Conservation (phyloP, 2,797 vertebrate genomes). For the Sebastes itinus region DNA sequence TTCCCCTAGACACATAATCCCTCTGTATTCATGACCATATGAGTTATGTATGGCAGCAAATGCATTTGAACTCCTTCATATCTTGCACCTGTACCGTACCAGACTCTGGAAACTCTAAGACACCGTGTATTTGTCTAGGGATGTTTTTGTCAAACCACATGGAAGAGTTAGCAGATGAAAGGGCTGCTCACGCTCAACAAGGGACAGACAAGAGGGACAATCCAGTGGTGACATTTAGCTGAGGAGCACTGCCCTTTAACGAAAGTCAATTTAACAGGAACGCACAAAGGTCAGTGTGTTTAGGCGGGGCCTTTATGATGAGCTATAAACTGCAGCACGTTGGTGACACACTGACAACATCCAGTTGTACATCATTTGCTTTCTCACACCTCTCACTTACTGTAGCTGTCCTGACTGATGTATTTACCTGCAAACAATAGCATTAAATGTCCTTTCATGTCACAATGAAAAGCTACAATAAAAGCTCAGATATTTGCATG, state of each 20-base stretch:
- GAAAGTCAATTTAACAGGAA: conserved; percentile 74
- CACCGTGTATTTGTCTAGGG: conserved; percentile 1
- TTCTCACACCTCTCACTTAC: not conserved
- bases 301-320: conserved; percentile 44
- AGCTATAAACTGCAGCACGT: conserved; percentile 33
- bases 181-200: conserved; percentile 48
- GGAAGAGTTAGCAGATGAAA: conserved; percentile 41
- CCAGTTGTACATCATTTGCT: not conserved
- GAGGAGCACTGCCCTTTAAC: conserved; percentile 71
- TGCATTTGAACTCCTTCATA: not conserved
- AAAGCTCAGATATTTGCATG: not conserved
- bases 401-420: not conserved
- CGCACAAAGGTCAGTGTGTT: conserved; percentile 74
- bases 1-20: not conserved
- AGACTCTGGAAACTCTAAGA: not conserved
- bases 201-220: conserved; percentile 56
- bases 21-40: not conserved
- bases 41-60: not conserved
- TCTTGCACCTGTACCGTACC: not conserved
- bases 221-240: conserved; percentile 73
- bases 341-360: conserved; percentile 2
- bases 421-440: not conserved
- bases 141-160: conserved; percentile 12
- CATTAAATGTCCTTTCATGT: not conserved
- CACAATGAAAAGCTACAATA: not conserved